These are phyloP conservation scores for Rhynchonema sp. DNA, from an alignment of 2,888 invertebrate genomes.

Conservation along the genomic window DNA sequence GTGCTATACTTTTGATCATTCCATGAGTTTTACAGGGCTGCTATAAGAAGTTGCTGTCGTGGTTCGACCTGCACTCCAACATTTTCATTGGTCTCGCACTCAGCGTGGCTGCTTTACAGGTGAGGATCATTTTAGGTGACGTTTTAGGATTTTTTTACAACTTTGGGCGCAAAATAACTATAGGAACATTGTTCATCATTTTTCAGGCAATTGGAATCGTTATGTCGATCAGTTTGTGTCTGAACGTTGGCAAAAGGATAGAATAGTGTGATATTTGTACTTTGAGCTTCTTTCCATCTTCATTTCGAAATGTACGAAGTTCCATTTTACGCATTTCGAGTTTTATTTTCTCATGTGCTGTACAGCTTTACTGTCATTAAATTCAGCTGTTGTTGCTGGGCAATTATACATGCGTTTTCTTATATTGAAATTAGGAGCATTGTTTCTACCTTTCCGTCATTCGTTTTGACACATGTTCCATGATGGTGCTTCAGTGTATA, in stretches of 20 bases:
- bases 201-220: background rate
- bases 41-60: background rate
- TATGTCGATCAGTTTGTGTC: background rate
- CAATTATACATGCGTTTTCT: no score
- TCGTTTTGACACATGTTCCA: no score
- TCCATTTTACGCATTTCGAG: no score
- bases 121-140: background rate
- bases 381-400: no score
- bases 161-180: background rate
- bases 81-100: background rate
- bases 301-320: background rate
- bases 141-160: no score
- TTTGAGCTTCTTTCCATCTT: background rate
- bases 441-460: no score
- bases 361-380: no score
- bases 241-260: background rate
- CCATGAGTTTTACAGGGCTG: conserved; percentile 1
- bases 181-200: background rate
- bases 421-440: no score
- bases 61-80: background rate
- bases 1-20: background rate
- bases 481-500: no score
- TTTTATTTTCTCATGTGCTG: no score
- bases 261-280: no score
- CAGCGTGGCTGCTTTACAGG: background rate